These are phyloP conservation scores for Papilio demoleus DNA, from an alignment of 2,888 invertebrate species.

Conservation along the genomic window DNA sequence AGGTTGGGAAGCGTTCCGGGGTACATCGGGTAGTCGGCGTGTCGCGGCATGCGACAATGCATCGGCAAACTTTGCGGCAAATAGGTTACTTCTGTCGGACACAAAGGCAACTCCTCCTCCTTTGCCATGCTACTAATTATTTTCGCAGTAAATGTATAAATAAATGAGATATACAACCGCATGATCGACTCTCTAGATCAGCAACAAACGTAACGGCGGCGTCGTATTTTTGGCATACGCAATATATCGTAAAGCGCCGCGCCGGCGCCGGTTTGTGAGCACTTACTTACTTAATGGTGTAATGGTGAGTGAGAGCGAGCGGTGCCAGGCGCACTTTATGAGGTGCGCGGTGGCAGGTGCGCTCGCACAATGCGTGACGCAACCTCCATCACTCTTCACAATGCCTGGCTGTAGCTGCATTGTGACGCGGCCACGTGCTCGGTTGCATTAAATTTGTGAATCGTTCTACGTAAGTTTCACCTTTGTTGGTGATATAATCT, in stretches of 20 bases:
- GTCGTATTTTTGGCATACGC: neutral
- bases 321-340: neutral
- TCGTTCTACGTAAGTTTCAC: neutral
- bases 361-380: slow-evolving; percentile 12
- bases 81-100: slow-evolving; percentile 66
- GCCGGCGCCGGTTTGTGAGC: neutral
- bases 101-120: slow-evolving; percentile 66
- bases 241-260: neutral
- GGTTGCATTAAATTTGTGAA: neutral
- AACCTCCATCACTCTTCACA: neutral
- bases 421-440: neutral
- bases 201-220: neutral
- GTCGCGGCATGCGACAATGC: slow-evolving; percentile 73
- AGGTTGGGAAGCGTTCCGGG: slow-evolving; percentile 40
- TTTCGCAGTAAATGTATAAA: slow-evolving; percentile 46
- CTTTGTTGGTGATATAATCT: neutral
- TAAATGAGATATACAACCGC: slow-evolving; percentile 44
- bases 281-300: slow-evolving; percentile 37
- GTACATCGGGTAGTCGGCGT: slow-evolving; percentile 46
- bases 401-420: neutral
- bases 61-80: slow-evolving; percentile 74
- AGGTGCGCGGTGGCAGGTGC: slow-evolving; percentile 7
- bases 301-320: slow-evolving; percentile 9
- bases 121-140: slow-evolving; percentile 47
- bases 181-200: slow-evolving; percentile 47